Base-by-base conservation (phyloP, 53 echinoderm and acorn worm species). In the Luidia sarsii region DNA sequence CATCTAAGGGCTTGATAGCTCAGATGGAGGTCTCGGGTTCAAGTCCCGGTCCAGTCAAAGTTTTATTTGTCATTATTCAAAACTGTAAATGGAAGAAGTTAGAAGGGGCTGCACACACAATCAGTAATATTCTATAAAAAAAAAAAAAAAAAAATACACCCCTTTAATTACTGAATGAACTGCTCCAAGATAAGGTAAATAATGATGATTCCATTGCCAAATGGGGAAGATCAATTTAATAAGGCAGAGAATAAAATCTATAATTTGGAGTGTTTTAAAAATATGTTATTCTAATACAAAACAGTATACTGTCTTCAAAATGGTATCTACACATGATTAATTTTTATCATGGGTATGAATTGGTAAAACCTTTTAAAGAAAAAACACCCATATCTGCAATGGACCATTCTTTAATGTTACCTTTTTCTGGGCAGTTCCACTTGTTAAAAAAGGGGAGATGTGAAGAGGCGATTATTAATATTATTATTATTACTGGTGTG, bases 81-180 rank as follows among this genome's bases (percentile, higher is more conserved):
- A 22, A 33, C 18, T 35, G 34, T 18, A 39, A 37, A 74, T 57
- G 77, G 15, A 57, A 29, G 28, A 37, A 19, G 27, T 14, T 50
- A 60, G 59, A 41, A 29, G 43, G 48, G 30, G 61, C 77, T 77
- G 77, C 77, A 77, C 60, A 77, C 77, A 77, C 38, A 57, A 59
- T 61, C 59, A 35, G 46, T 32, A 18, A 77, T n/a, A n/a, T n/a
- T n/a, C n/a, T n/a, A n/a, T n/a, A 31, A 55, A 53, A 33, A 32
- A 57, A 39, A 39, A 25, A 37, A 41, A 33, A 23, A 56, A 74
- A 50, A 23, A 32, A 56, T 32, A 57, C 62, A 77, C 60, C 77
- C 61, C 77, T 77, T 60, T 3, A 57, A 60, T 61, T 29, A 39
- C 20, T 32, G 59, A 45, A 77, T 77, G 77, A 61, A 77, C 60